A percentile compares a stretch with the other conserved stretches of the same genome.
phyloP scores from a whole-genome alignment of 2,113 vertebrate genomes.

The Pteruthius melanotis region DNA sequence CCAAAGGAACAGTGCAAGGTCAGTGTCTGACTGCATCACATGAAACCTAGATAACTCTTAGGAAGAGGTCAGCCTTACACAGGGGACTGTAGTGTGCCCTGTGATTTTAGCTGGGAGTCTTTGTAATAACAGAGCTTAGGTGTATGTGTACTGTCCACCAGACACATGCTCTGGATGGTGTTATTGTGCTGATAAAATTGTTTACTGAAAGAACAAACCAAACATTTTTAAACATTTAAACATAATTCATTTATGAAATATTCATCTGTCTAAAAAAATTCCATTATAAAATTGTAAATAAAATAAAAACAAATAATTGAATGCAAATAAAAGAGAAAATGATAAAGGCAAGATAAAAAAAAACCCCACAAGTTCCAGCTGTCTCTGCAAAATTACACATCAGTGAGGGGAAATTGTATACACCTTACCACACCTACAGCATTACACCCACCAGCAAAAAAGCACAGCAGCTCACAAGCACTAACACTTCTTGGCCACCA shows the following conservation, averaged over 20 bases:
- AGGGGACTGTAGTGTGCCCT: background rate
- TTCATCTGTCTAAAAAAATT: slow-evolving; percentile 50
- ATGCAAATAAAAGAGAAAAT: slow-evolving; percentile 53
- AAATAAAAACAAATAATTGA: slow-evolving; percentile 57
- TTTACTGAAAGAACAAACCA: slow-evolving; percentile 55
- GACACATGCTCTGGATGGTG: slow-evolving; percentile 18
- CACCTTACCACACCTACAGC: background rate
- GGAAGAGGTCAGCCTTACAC: background rate
- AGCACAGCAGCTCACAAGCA: background rate
- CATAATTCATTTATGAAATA: slow-evolving; percentile 63
- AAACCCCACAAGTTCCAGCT: too few relatives aligned
- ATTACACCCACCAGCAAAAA: background rate
- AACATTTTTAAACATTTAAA: slow-evolving; percentile 67
- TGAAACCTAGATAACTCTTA: background rate
- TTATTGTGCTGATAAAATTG: slow-evolving; percentile 60
- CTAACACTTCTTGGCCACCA: background rate
- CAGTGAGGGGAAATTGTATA: background rate
- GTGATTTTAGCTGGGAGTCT: background rate
- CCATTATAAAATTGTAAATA: slow-evolving; percentile 62
- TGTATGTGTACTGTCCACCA: slow-evolving; percentile 10
- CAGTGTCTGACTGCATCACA: background rate
- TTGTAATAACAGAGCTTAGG: background rate
- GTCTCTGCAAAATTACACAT: background rate
- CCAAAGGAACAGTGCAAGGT: background rate
- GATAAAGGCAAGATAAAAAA: background rate